These are phyloP conservation scores for Abscondita cerata DNA, from an alignment of 2,888 invertebrate species.

Conservation along the genomic window DNA sequence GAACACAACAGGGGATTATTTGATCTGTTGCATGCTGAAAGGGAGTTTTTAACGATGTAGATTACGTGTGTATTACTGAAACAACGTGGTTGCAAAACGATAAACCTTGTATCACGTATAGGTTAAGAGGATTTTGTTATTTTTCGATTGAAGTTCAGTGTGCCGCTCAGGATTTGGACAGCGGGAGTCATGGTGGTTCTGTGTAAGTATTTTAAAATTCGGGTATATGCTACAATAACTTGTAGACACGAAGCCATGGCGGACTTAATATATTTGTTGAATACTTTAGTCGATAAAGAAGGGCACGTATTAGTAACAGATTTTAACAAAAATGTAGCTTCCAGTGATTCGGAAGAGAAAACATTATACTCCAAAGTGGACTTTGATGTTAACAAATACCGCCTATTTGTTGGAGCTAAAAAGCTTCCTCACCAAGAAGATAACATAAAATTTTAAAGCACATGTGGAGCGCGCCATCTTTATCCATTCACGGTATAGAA, in stretches of 20 bases:
- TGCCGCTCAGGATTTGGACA: constrained; percentile 92
- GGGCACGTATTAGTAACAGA: constrained; percentile 87
- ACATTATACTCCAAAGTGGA: constrained; percentile 82
- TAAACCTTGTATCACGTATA: constrained; percentile 97
- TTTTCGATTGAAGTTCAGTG: constrained; percentile 89
- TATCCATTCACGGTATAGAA: constrained; percentile 91
- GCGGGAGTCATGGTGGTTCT: constrained; percentile 94
- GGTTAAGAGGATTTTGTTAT: constrained; percentile 91
- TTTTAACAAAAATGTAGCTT: constrained; percentile 81
- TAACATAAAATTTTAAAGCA: constrained; percentile 88
- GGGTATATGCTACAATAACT: neutral
- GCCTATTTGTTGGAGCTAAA: constrained; percentile 72
- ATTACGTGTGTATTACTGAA: constrained; percentile 97
- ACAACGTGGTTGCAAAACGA: constrained; percentile 98
- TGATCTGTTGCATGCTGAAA: constrained; percentile 76
- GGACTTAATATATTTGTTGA: constrained; percentile 87
- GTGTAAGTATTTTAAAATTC: constrained; percentile 67
- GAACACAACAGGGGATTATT: constrained; percentile 95
- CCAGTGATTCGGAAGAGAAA: constrained; percentile 72
- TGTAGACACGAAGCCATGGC: constrained; percentile 83
- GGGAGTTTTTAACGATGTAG: constrained; percentile 84
- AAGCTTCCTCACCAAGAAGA: constrained; percentile 78
- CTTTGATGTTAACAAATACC: constrained; percentile 83
- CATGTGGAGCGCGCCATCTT: constrained; percentile 92
- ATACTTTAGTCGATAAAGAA: constrained; percentile 82